Evolutionary conservation across 1,140 invertebrate genomes (phyloP).

Genomic region (Neodiprion virginianus): DNA sequence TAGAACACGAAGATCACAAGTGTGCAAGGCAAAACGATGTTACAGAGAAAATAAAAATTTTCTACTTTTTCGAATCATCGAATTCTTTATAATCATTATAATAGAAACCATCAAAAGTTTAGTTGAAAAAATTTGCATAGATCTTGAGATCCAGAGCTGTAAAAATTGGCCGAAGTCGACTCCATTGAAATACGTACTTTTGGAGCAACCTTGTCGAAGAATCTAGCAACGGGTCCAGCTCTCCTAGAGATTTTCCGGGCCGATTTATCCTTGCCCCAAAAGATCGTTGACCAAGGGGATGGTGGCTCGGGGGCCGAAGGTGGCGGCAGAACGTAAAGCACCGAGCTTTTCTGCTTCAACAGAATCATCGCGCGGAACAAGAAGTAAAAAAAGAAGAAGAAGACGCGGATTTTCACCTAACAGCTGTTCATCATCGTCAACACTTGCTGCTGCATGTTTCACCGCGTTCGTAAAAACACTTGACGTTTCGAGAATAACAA

Average conservation of each 20-base stretch:
- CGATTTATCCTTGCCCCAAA: conserved; percentile 42
- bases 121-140: too few species aligned
- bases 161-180: too few species aligned
- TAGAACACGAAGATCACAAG: too few species aligned
- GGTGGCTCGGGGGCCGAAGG: conserved; percentile 60
- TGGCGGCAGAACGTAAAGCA: conserved; percentile 61
- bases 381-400: background rate
- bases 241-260: conserved; percentile 28
- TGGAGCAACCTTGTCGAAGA: conserved; percentile 40
- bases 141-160: too few species aligned
- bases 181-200: conserved; percentile 31
- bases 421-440: too few species aligned
- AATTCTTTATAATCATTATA: too few species aligned
- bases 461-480: background rate
- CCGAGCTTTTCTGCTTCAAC: conserved; percentile 45
- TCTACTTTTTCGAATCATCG: too few species aligned
- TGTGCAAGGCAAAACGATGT: too few species aligned
- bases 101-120: too few species aligned
- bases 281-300: conserved; percentile 60
- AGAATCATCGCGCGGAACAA: conserved; percentile 38
- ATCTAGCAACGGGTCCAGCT: conserved; percentile 33
- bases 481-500: background rate
- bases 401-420: background rate
- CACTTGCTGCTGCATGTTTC: background rate
- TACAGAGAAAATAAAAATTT: too few species aligned